Evolutionary conservation across 2,888 invertebrate species (phyloP), one percentile per base, ranked within the genome.

Genomic region (Hypsopygia costalis): DNA sequence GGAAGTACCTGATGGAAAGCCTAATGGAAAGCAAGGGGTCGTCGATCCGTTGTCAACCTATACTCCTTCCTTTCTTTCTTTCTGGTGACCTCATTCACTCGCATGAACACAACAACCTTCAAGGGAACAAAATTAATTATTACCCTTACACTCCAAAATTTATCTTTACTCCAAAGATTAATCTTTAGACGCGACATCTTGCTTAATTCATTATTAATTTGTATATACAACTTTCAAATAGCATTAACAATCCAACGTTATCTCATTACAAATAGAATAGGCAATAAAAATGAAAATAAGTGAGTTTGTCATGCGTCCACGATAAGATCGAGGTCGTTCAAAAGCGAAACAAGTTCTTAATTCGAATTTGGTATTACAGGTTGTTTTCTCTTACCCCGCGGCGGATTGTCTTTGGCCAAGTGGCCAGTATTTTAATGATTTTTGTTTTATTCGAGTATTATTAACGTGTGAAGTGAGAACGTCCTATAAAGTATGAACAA

Each of bases 311-410:
- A 46, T 49, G 31, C 48, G 28, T 33, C 27, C 25, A n/a, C 35
- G 28, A 12, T 44, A 33, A 49, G 59, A 81, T 73, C 63, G 77
- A 69, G 81, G 80, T 69, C 73, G 59, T 59, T 63, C 66, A 75
- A 69, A 67, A 56, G 58, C 62, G 56, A 59, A 79, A 77, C 85
- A 76, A 76, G 85, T 82, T 77, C 58, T 58, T 43, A 65, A 64
- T 73, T 75, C 59, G 63, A 76, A 79, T 75, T 79, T 69, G 46
- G 56, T 61, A 58, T 58, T 56, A 65, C 81, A 77, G 68, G 76
- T 78, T 63, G 65, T 74, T 81, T 81, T 81, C 79, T 73, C 74
- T 75, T 63, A 58, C 55, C 67, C 60, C 44, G 58, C 51, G 63
- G 65, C 57, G 54, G 25, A 25, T 5, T 25, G 25, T 25, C 7